phyloP scores from a whole-genome alignment of 2,888 invertebrate genomes.

The Drosophila anceps region DNA sequence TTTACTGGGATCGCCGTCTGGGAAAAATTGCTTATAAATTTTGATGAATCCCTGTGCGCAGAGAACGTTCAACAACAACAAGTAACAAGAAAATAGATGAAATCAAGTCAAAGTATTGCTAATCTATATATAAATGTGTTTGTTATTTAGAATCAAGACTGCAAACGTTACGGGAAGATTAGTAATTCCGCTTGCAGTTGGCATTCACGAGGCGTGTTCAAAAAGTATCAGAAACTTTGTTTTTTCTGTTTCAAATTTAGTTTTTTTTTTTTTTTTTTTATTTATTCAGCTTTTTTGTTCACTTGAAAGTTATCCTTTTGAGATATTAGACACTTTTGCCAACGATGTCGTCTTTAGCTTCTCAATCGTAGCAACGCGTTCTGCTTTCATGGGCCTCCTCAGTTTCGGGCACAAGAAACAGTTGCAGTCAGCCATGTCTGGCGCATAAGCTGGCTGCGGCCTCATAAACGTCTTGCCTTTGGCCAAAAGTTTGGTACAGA shows the following conservation, averaged over 20 bases:
- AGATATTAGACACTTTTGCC: too few relatives aligned
- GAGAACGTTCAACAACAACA: neutral
- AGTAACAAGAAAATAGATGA: constrained; percentile 8
- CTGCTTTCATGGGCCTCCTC: too few relatives aligned
- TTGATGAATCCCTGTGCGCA: constrained; percentile 96
- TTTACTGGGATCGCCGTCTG: constrained; percentile 99
- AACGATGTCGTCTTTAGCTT: too few relatives aligned
- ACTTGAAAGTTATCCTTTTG: too few relatives aligned
- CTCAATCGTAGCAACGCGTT: too few relatives aligned
- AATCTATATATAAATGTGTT: neutral
- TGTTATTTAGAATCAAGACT: neutral
- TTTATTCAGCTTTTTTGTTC: neutral
- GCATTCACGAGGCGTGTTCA: neutral
- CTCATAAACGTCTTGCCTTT: too few relatives aligned
- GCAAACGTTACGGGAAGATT: neutral
- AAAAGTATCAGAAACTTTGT: neutral
- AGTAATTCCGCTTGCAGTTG: neutral
- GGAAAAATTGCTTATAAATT: constrained; percentile 99
- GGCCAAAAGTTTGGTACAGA: too few relatives aligned
- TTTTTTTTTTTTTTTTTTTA: neutral
- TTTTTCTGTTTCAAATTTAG: neutral
- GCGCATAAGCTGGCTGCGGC: too few relatives aligned
- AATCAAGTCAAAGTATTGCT: neutral
- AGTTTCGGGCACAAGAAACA: too few relatives aligned
- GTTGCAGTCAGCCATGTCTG: too few relatives aligned